Evolutionary conservation across 2,888 invertebrate species (phyloP).

Genomic region (Drosophila bunnanda): DNA sequence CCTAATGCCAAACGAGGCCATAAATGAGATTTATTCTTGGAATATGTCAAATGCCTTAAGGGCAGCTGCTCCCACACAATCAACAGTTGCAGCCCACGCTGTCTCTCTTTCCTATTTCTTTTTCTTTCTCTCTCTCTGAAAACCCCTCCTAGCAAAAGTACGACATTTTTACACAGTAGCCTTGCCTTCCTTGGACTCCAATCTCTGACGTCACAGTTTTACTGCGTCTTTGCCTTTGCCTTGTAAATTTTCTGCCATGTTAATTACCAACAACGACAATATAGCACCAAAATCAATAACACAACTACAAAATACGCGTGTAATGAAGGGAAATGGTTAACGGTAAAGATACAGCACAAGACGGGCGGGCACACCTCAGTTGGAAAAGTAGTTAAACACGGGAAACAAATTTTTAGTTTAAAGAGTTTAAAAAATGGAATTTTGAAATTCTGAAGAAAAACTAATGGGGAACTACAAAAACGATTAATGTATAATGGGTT

Average conservation of each 20-base stretch:
- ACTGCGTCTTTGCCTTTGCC: constrained; percentile 59
- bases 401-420: not conserved
- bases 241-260: constrained; percentile 57
- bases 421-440: no score
- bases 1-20: not conserved
- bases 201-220: constrained; percentile 61
- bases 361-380: constrained; percentile 15
- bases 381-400: constrained; percentile 7
- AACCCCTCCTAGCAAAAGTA: not conserved
- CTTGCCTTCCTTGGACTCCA: constrained; percentile 16
- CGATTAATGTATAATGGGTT: no score
- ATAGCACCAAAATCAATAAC: constrained; percentile 64
- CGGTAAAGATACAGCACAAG: constrained; percentile 25
- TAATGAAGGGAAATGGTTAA: constrained; percentile 44
- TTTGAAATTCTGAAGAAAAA: no score
- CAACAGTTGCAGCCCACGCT: constrained; percentile 51
- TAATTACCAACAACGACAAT: constrained; percentile 52
- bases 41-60: constrained; percentile 14
- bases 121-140: not conserved
- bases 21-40: constrained; percentile 23
- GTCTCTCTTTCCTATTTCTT: not conserved
- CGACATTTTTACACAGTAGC: not conserved
- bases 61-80: constrained; percentile 45
- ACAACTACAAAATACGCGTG: constrained; percentile 23
- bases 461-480: no score